A percentile compares a stretch with the other conserved stretches of the same genome.
Conservation (phyloP, 2,113 vertebrate genomes). For the Polyodon spathula region DNA sequence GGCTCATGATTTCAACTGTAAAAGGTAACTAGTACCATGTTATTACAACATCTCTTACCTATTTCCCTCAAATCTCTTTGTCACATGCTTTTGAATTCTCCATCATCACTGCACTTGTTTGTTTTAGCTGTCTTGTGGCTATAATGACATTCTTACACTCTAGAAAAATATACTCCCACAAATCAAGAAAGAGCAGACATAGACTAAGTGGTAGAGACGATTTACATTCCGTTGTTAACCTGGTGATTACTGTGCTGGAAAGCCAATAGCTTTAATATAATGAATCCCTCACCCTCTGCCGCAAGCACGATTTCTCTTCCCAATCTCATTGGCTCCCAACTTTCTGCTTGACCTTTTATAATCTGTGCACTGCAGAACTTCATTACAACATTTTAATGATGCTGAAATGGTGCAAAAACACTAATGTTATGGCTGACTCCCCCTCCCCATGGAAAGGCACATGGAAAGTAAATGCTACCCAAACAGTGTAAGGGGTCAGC, state of each 20-base stretch:
- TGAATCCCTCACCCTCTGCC: conserved; percentile 61
- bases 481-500: no score
- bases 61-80: no score
- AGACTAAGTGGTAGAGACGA: conserved; percentile 63
- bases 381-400: conserved; percentile 76
- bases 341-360: conserved; percentile 74
- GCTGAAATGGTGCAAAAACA: conserved; percentile 22
- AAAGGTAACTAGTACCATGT: no score
- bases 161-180: conserved; percentile 67
- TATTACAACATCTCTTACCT: no score
- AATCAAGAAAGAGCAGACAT: conserved; percentile 65
- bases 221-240: conserved; percentile 72
- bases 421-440: no score
- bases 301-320: conserved; percentile 59
- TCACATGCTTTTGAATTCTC: no score
- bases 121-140: no score
- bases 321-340: conserved; percentile 63
- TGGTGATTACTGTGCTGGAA: conserved; percentile 69
- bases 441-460: no score
- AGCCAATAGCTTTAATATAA: conserved; percentile 69
- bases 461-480: no score
- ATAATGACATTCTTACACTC: conserved; percentile 55
- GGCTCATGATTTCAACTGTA: no score
- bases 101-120: no score
- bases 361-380: conserved; percentile 62